phyloP scores from a whole-genome alignment of 37 sponge, comb jelly and placozoan genomes.

The Mnemiopsis leidyi region DNA sequence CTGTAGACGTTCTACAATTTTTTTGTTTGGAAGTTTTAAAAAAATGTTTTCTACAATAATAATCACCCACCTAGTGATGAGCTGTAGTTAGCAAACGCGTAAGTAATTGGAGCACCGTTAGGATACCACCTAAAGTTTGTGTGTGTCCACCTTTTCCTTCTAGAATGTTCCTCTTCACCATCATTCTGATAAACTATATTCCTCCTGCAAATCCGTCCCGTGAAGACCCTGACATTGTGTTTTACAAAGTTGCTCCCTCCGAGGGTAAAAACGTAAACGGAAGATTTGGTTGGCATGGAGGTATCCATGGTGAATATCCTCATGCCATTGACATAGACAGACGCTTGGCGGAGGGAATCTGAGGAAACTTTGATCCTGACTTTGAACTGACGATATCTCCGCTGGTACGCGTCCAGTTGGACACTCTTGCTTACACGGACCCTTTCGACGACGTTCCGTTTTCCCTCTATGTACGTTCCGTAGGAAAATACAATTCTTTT shows the following conservation, averaged over 20 bases:
- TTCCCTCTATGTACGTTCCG: background rate
- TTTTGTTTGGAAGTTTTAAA: too few relatives aligned
- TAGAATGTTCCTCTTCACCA: background rate
- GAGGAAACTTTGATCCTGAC: background rate
- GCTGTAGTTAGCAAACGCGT: slow-evolving; percentile 36
- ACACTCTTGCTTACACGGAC: background rate
- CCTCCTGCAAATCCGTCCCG: background rate
- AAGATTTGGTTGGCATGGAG: slow-evolving; percentile 1
- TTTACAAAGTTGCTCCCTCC: background rate
- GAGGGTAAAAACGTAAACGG: background rate
- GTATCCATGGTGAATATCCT: background rate
- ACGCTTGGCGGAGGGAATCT: background rate
- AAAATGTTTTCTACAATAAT: too few relatives aligned
- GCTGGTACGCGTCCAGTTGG: background rate
- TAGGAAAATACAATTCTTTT: background rate
- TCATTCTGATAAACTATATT: too few relatives aligned
- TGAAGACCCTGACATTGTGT: background rate
- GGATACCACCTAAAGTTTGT: slow-evolving; percentile 19
- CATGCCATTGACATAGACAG: background rate
- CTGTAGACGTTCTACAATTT: too few relatives aligned
- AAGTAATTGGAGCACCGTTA: background rate
- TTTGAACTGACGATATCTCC: background rate
- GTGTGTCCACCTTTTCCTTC: background rate
- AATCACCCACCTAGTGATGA: background rate
- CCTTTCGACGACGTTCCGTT: background rate